Conservation (phyloP, 2,888 invertebrate genomes). For the Pandemis heparana region DNA sequence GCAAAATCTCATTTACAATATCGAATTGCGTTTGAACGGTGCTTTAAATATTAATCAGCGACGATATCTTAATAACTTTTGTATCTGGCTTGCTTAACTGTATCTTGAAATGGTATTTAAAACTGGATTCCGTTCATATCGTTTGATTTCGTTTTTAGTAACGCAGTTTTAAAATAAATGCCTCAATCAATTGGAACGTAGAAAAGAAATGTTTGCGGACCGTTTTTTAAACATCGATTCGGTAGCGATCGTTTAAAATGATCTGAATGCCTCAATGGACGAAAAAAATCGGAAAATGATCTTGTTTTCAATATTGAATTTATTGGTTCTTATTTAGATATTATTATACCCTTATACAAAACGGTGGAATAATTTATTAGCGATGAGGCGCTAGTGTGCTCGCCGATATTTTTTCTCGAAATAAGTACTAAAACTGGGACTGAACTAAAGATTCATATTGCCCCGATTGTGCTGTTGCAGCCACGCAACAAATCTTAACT, state of each 20-base stretch:
- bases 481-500: neutral
- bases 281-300: too few species aligned
- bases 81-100: conserved; percentile 23
- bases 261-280: too few species aligned
- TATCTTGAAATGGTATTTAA: conserved; percentile 8
- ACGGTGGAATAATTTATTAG: too few species aligned
- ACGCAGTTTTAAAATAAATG: conserved; percentile 2
- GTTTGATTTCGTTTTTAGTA: conserved; percentile 2
- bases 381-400: too few species aligned
- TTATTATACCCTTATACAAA: too few species aligned
- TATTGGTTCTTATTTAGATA: too few species aligned
- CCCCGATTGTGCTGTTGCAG: neutral
- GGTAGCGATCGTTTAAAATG: neutral
- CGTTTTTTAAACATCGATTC: neutral
- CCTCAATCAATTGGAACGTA: neutral
- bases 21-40: conserved; percentile 31
- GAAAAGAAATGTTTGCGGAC: neutral
- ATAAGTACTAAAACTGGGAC: too few species aligned
- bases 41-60: conserved; percentile 27
- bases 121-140: conserved; percentile 4
- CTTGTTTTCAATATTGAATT: too few species aligned
- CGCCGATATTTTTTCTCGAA: too few species aligned
- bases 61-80: conserved; percentile 31
- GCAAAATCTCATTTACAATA: conserved; percentile 30
- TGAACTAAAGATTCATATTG: neutral